Base-by-base conservation (phyloP, 2,797 vertebrate genomes). In the Coendou prehensilis region DNA sequence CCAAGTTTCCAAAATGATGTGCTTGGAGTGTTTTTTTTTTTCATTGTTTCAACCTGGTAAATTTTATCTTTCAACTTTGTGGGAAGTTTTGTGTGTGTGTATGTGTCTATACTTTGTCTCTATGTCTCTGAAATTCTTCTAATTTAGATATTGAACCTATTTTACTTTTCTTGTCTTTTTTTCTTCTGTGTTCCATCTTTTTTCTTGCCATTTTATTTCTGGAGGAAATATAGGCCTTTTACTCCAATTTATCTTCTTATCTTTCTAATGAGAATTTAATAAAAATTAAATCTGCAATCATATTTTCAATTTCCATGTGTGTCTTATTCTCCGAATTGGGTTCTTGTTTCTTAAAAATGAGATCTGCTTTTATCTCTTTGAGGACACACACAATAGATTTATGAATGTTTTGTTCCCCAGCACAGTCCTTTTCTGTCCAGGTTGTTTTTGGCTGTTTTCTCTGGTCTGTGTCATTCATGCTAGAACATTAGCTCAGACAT, bases 151-250 rank as follows among this genome's bases (percentile, higher is more conserved):
- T 37, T 67, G 37, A 76, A 47, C 2, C 47, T 64, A 30, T 76
- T 92, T 41, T 64, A 30, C 17, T 75, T 75, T 93, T 87, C 3
- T 52, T 81, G 5, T 11, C 3, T 84, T 59, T 61, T 6, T 61
- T 73, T 50, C 54, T 67, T 75, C 5, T 79, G 15, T 59, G 33
- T 52, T 94, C 2, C 14, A 79, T 9, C 9, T 61, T 59, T 89
- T 91, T 54, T 28, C 30, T 56, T 69, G 78, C 50, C 63, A 10
- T 37, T 88, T 86, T 85, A 82, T 82, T 90, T 93, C 22, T 85
- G 71, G 20, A 59, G 37, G 13, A 61, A 85, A 59, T 73, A 78
- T 64, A 71, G 33, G 4, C 11, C 8, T 59, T 73, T 18, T 14
- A 41, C 8, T 76, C 20, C 37, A 41, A 41, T 84, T 91, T 86